These are phyloP conservation scores for Gyrodactylus bullatarudis DNA, from an alignment of 1,140 invertebrate genomes.

Conservation along the genomic window DNA sequence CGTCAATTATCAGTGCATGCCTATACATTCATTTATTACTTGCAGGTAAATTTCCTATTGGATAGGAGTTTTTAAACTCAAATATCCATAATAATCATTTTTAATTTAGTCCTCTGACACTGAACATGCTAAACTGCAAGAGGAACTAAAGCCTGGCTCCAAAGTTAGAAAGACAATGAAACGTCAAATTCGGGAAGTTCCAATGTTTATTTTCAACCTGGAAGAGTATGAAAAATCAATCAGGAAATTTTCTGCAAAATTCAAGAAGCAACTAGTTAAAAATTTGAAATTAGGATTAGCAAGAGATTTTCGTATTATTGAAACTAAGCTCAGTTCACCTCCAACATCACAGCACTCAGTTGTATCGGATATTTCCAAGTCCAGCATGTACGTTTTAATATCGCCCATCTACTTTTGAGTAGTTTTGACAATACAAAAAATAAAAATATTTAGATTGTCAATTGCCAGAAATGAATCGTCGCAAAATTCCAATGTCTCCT, in stretches of 20 bases:
- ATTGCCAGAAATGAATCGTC: too few species aligned
- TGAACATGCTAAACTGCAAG: not conserved
- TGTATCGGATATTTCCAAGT: too few species aligned
- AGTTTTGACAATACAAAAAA: too few species aligned
- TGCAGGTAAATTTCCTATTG: too few species aligned
- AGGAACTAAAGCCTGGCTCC: not conserved
- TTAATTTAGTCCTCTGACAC: not conserved
- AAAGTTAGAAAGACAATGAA: not conserved
- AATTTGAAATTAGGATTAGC: not conserved
- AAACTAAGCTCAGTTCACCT: not conserved
- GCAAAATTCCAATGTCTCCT: too few species aligned
- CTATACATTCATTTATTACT: not conserved
- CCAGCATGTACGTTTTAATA: too few species aligned
- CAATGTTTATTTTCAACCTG: not conserved
- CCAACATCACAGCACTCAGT: not conserved
- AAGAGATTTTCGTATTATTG: not conserved
- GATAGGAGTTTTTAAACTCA: too few species aligned
- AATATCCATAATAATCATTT: too few species aligned
- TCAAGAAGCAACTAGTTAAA: not conserved
- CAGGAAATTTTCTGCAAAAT: not conserved
- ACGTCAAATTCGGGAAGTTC: not conserved
- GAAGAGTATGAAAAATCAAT: not conserved
- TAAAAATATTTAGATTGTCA: too few species aligned
- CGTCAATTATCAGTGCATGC: not conserved
- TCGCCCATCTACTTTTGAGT: too few species aligned